Percentiles rank a stretch among this genome's conserved stretches.
phyloP scores from a whole-genome alignment of 2,113 vertebrate species.

The Ranitomeya variabilis region DNA sequence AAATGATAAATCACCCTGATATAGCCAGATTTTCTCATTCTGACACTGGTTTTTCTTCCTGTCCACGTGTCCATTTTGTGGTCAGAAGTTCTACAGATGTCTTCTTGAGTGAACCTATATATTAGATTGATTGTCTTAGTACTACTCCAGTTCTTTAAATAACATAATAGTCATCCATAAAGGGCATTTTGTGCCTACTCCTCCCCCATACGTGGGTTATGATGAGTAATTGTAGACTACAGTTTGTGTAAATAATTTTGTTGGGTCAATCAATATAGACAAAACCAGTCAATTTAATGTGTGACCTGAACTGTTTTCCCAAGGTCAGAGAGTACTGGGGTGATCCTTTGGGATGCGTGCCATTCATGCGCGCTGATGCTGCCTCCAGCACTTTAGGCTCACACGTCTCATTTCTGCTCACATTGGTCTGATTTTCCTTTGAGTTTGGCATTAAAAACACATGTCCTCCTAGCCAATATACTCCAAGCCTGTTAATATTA shows the following conservation, averaged over 20 bases:
- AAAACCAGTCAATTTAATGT: slow-evolving; percentile 22
- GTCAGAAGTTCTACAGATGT: background rate
- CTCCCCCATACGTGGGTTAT: background rate
- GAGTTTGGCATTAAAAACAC: slow-evolving; percentile 39
- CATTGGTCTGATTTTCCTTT: slow-evolving; percentile 32
- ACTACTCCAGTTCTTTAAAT: background rate
- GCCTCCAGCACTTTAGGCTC: slow-evolving; percentile 15
- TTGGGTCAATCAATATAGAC: slow-evolving; percentile 12
- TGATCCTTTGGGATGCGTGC: slow-evolving; percentile 28
- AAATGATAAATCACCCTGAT: background rate
- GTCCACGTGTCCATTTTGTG: background rate
- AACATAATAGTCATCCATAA: background rate
- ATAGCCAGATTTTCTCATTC: background rate
- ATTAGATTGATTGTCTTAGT: background rate
- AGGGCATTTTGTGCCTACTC: background rate
- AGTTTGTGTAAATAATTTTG: background rate
- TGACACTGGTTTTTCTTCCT: background rate
- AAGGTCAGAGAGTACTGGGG: slow-evolving; percentile 36
- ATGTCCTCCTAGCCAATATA: background rate
- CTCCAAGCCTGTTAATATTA: background rate
- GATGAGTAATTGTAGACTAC: background rate
- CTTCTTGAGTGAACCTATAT: background rate
- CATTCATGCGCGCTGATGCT: slow-evolving; percentile 44
- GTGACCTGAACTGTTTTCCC: slow-evolving; percentile 7
- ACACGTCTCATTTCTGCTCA: slow-evolving; percentile 38